A percentile compares a stretch with the other conserved stretches of the same genome.
Conservation (phyloP, 1,140 invertebrate species). For the Hestina assimilis region DNA sequence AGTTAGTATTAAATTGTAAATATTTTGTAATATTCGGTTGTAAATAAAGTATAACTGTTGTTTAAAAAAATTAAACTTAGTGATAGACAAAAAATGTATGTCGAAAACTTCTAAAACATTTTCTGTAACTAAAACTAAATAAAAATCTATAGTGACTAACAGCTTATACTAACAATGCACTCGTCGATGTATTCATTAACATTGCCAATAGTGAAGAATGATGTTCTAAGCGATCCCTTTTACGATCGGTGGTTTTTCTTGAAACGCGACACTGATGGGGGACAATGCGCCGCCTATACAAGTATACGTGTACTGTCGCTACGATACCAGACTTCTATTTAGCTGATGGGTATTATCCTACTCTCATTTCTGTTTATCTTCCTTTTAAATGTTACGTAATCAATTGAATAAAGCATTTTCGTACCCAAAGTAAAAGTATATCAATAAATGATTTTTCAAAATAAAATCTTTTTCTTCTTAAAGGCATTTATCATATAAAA, state of each 20-base stretch:
- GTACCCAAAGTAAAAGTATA: too few relatives aligned
- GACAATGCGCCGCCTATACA: constrained; percentile 33
- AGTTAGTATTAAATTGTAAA: too few relatives aligned
- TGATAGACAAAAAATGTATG: too few relatives aligned
- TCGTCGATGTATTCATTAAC: constrained; percentile 16
- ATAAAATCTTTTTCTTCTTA: too few relatives aligned
- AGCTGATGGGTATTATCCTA: constrained; percentile 31
- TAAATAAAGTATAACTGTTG: too few relatives aligned
- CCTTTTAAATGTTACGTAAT: too few relatives aligned
- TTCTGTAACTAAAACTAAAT: not conserved
- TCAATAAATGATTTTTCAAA: too few relatives aligned
- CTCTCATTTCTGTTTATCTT: constrained; percentile 8
- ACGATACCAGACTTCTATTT: constrained; percentile 28
- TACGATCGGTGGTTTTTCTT: constrained; percentile 52
- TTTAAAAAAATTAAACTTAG: too few relatives aligned
- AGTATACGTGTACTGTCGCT: constrained; percentile 8
- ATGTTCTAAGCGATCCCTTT: constrained; percentile 52
- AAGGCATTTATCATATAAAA: too few relatives aligned
- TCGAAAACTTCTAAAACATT: too few relatives aligned
- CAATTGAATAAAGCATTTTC: too few relatives aligned
- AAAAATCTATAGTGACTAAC: not conserved
- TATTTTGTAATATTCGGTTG: too few relatives aligned
- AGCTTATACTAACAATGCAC: constrained; percentile 11
- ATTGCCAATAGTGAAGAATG: constrained; percentile 40
- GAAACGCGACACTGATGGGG: constrained; percentile 54